phyloP scores from a whole-genome alignment of 2,888 invertebrate species.

The Acanthococcus lagerstroemiae region DNA sequence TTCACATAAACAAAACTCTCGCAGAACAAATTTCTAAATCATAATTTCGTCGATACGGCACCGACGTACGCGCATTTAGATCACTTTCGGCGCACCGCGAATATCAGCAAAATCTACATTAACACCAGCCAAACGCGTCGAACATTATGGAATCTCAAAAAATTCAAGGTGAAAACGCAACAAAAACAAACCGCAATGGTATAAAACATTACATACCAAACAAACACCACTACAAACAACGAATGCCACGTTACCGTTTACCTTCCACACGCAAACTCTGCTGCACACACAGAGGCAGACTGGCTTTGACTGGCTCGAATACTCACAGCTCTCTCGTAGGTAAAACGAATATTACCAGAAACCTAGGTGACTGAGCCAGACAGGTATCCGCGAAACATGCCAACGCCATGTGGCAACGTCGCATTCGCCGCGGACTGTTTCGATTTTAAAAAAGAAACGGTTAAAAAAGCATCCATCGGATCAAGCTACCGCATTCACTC shows the following conservation, averaged over 20 bases:
- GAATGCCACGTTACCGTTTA: conserved; percentile 29
- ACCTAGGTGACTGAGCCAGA: conserved; percentile 30
- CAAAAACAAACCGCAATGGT: conserved; percentile 17
- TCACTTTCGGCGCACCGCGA: background rate
- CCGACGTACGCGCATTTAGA: background rate
- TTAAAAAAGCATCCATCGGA: conserved; percentile 13
- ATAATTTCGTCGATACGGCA: background rate
- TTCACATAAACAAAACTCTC: background rate
- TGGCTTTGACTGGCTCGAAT: conserved; percentile 18
- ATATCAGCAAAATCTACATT: background rate
- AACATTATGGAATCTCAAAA: conserved; percentile 4
- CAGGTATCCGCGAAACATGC: conserved; percentile 25
- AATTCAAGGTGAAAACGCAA: conserved; percentile 25
- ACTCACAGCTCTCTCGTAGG: conserved; percentile 9
- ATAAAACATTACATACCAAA: conserved; percentile 9
- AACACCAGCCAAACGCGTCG: background rate
- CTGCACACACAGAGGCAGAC: conserved; percentile 19
- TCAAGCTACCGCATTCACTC: too few species aligned
- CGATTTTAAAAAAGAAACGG: conserved; percentile 28
- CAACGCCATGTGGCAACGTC: conserved; percentile 17
- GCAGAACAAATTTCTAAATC: background rate
- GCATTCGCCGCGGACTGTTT: conserved; percentile 24
- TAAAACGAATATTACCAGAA: conserved; percentile 4
- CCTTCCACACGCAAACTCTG: conserved; percentile 11
- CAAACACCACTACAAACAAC: conserved; percentile 14